A percentile compares a stretch with the other conserved stretches of the same genome.
These are phyloP conservation scores for Archilochus colubris DNA, from an alignment of 2,113 vertebrate genomes.

Conservation along the genomic window DNA sequence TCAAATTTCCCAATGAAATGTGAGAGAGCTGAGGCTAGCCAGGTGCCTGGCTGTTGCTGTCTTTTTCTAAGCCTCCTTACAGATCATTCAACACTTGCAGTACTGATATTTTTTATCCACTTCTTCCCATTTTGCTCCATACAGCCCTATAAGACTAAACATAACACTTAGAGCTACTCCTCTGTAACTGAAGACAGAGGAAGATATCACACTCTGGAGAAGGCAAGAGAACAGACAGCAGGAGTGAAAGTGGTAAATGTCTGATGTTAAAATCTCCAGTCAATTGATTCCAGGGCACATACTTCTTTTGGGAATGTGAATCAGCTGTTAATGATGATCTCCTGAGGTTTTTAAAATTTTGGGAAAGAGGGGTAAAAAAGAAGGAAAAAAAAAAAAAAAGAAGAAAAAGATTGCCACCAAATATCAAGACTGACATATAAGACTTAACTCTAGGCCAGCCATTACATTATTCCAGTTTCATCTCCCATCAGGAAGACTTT, in stretches of 20 bases:
- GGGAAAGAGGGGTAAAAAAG: background rate
- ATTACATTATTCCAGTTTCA: background rate
- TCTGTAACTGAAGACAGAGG: constrained; percentile 18
- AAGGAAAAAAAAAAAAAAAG: background rate
- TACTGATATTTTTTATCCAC: constrained; percentile 37
- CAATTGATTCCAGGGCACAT: background rate
- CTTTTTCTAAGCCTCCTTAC: constrained; percentile 20
- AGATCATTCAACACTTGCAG: background rate
- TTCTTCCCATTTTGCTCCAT: background rate
- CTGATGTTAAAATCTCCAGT: background rate
- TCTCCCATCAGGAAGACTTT: background rate
- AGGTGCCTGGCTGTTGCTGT: background rate
- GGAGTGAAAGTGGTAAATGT: background rate
- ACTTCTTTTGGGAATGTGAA: constrained; percentile 11
- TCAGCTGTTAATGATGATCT: background rate
- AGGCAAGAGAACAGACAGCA: background rate
- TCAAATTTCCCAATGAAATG: background rate
- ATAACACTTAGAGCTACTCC: background rate
- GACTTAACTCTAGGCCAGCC: background rate
- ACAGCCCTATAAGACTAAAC: background rate
- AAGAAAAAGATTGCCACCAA: background rate
- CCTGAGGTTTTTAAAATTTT: constrained; percentile 18
- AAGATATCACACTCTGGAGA: background rate
- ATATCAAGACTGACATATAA: background rate
- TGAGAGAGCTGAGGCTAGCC: background rate